These are phyloP conservation scores for Sylvia atricapilla DNA, from an alignment of 2,113 vertebrate genomes.

Conservation along the genomic window DNA sequence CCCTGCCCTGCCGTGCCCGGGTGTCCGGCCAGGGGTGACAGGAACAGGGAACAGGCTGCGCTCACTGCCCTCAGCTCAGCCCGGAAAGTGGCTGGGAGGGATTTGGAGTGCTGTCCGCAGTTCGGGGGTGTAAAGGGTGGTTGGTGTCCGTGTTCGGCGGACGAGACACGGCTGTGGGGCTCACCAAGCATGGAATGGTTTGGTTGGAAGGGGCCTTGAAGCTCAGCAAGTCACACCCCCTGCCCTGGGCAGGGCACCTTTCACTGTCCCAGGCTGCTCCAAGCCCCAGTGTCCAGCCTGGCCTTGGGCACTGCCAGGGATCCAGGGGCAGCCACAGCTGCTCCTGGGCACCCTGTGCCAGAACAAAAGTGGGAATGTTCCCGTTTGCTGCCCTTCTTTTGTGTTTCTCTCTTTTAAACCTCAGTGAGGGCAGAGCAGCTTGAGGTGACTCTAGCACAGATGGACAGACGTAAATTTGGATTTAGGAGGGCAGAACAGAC, in stretches of 20 bases:
- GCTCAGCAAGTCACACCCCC: rapidly evolving
- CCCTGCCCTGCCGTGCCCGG: neutral
- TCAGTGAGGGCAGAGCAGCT: neutral
- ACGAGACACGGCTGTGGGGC: too few relatives aligned
- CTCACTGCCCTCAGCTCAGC: neutral
- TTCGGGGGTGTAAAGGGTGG: neutral
- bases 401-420: neutral
- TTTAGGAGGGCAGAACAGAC: neutral
- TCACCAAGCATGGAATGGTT: neutral
- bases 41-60: neutral
- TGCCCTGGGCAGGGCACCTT: neutral
- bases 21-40: too few relatives aligned
- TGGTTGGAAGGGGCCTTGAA: neutral
- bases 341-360: neutral
- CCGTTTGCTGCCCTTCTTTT: rapidly evolving
- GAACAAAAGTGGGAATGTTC: rapidly evolving
- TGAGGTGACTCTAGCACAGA: neutral
- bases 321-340: neutral
- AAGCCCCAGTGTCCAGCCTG: neutral
- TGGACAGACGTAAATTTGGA: neutral
- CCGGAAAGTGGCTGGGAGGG: too few relatives aligned
- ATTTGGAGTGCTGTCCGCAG: neutral
- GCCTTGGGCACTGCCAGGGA: neutral
- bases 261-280: neutral
- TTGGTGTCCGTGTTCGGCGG: neutral